phyloP scores from a whole-genome alignment of 2,888 invertebrate genomes.

The Ischnus inquisitorius region DNA sequence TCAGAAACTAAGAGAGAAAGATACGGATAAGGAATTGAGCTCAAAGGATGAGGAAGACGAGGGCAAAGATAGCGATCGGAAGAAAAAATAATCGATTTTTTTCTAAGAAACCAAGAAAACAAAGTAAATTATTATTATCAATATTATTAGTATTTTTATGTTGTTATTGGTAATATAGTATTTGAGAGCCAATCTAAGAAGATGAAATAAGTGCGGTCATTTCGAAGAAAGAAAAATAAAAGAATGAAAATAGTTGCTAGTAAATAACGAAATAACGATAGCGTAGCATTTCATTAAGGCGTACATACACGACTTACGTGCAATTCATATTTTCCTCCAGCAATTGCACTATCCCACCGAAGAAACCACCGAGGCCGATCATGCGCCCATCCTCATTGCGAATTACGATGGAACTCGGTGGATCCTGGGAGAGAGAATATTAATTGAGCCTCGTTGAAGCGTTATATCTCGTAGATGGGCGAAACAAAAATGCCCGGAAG shows the following conservation, averaged over 20 bases:
- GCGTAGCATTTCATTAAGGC: background rate
- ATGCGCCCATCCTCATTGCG: conserved; percentile 73
- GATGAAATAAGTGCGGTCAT: no score
- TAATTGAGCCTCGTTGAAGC: background rate
- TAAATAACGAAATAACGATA: conserved; percentile 29
- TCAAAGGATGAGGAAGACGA: conserved; percentile 3
- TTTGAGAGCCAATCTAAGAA: no score
- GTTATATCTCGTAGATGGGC: no score
- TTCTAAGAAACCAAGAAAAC: no score
- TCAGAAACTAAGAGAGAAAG: conserved; percentile 40
- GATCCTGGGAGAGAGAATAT: conserved; percentile 77
- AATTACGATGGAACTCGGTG: conserved; percentile 79
- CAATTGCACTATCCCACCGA: conserved; percentile 80
- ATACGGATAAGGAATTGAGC: background rate
- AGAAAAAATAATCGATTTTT: conserved; percentile 27
- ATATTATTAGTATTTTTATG: no score
- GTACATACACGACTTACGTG: conserved; percentile 77
- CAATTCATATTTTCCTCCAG: conserved; percentile 82
- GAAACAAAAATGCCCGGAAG: no score
- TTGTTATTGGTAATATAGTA: no score
- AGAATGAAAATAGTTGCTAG: background rate
- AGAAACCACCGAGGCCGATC: conserved; percentile 80
- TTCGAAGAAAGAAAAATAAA: background rate
- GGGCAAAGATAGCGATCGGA: conserved; percentile 14
- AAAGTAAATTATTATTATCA: no score